phyloP scores from a whole-genome alignment of 2,113 vertebrate genomes.

The Tragelaphus imberbis region DNA sequence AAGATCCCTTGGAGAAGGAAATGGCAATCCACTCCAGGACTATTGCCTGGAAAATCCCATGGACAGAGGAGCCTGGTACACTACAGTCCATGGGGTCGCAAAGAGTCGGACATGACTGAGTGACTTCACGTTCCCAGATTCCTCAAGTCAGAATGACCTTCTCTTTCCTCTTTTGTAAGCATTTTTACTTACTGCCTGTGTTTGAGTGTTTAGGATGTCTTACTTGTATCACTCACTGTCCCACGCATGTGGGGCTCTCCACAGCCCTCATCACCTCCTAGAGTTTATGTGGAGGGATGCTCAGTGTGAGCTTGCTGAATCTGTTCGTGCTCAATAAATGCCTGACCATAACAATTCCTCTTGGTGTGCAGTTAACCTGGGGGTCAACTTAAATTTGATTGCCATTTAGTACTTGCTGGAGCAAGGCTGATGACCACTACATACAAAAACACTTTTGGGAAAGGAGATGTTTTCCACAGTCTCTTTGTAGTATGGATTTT shows the following conservation, averaged over 20 bases:
- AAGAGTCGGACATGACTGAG: too few species aligned
- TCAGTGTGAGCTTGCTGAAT: neutral
- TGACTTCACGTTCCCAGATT: neutral
- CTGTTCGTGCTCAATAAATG: neutral
- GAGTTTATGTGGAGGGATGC: neutral
- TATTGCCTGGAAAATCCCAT: too few species aligned
- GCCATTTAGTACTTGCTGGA: neutral
- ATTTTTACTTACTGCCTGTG: neutral
- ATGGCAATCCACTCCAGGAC: too few species aligned
- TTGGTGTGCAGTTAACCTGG: neutral
- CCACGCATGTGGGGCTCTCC: neutral
- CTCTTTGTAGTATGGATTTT: conserved; percentile 16
- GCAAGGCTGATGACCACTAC: neutral
- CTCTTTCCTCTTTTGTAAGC: neutral
- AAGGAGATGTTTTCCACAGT: neutral
- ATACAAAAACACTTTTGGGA: neutral
- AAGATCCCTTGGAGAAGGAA: too few species aligned
- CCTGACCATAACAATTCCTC: neutral
- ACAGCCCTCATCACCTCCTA: neutral
- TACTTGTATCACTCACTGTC: neutral
- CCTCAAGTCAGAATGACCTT: neutral
- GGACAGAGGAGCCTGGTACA: too few species aligned
- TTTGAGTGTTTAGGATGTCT: neutral
- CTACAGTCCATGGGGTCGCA: too few species aligned
- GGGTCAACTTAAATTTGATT: conserved; percentile 42